Evolutionary conservation across 2,113 vertebrate species (phyloP), one percentile per base, ranked within the genome.

Genomic region (Crypturellus undulatus): DNA sequence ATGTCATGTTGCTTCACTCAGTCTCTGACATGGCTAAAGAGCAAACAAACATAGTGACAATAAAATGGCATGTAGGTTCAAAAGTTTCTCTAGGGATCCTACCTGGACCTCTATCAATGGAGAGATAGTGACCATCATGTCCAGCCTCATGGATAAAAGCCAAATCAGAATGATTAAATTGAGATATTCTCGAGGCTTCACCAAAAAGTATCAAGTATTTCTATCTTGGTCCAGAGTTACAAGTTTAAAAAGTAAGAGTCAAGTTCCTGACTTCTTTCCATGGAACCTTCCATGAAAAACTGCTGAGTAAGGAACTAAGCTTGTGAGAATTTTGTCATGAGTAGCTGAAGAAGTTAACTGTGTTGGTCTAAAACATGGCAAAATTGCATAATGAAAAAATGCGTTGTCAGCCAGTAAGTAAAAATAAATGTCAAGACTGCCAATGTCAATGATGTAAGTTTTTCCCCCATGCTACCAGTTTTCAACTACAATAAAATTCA

Each of bases 401-500:
- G 78, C 82, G 84, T 84, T 72, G 67, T 79, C 42, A 91, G 77
- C 67, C 86, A 94, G 69, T 16, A 92, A 12, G 22, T 7, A 36
- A 68, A 86, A 96, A 82, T 28, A 40, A 56, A 64, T 5, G 76
- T 79, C 80, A 96, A 85, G 68, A n/a, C 70, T 94, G 69, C 80
- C 84, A 91, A 90, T 4, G 34, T 78, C 90, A 95, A 76, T 60
- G 71, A 47, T 68, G 51, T 18, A 71, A 73, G 16, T 20, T 94
- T 59, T 73, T 58, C n/a, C 89, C 89, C 76, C 94, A 94, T 81
- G 72, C 90, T 82, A 51, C 67, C 91, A 34, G 14, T 73, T 88
- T 60, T 82, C 62, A 93, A 69, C 71, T 59, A 96, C 87, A 95
- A 89, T 9, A 75, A 96, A 94, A 96, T 96, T 96, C 92, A 96